These are phyloP conservation scores for Leucoraja erinaceus DNA, from an alignment of 2,113 vertebrate genomes.

Conservation along the genomic window DNA sequence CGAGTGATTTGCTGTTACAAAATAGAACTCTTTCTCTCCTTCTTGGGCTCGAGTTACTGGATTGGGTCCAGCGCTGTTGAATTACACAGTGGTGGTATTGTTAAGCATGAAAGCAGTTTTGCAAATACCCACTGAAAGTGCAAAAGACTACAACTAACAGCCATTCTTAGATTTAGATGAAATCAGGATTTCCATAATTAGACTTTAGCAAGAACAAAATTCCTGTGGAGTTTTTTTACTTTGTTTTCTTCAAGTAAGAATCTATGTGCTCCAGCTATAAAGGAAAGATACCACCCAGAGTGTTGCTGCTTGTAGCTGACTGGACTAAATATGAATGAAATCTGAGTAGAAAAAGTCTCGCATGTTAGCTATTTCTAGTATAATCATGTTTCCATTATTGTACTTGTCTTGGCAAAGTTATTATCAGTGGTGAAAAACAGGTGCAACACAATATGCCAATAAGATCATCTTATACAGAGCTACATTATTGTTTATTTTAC, in stretches of 20 bases:
- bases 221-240: not conserved
- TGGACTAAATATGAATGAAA: not conserved
- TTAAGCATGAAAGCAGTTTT: not conserved
- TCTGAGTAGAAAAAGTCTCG: not conserved
- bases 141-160: not conserved
- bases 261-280: not conserved
- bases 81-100: slow-evolving; percentile 23
- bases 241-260: not conserved
- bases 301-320: not conserved
- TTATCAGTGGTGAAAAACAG: not conserved
- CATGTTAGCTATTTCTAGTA: not conserved
- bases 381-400: not conserved
- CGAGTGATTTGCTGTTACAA: not conserved
- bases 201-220: not conserved
- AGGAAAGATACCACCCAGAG: not conserved
- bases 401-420: not conserved
- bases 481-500: not conserved
- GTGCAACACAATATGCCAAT: not conserved
- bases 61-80: not conserved
- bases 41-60: not conserved
- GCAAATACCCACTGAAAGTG: not conserved
- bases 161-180: not conserved
- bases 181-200: not conserved
- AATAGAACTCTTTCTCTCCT: not conserved
- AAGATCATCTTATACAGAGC: too few species aligned